Evolutionary conservation across 2,888 invertebrate species (phyloP), one percentile per base, ranked within the genome.

Genomic region (Aplocera efformata): DNA sequence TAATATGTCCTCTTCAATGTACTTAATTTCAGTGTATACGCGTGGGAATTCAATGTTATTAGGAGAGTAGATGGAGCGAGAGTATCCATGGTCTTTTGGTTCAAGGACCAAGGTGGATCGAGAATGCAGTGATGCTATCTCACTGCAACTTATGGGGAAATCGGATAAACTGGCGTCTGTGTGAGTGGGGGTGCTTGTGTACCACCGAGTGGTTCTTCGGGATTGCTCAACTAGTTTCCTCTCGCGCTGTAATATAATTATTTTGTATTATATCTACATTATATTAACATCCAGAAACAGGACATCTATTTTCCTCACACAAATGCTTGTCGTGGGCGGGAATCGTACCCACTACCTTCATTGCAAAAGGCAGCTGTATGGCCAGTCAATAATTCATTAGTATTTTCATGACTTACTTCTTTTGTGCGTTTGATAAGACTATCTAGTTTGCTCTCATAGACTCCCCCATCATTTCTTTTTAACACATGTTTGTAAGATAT

Each of bases 351-450:
- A 20, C 4, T 20, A 5, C 6, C 4, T 20, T 20, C 6, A 20
- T 20, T 10, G n/a, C n/a, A n/a, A n/a, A n/a, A n/a, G n/a, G n/a
- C n/a, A n/a, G n/a, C n/a, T n/a, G n/a, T n/a, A n/a, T n/a, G n/a
- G n/a, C n/a, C n/a, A 17, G 2, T 17, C 5, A 17, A 3, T 2
- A 17, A 17, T 17, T 5, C 5, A 17, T 3, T 17, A 17, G 5
- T 3, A 17, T 17, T 17, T 17, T 5, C 13, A 17, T 17, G 3
- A 48, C 47, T 53, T 56, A 71, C 74, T 43, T 65, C 60, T 57
- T 60, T 69, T 1, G 71, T 60, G 27, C 60, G 56, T 38, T 53
- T 62, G 6, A 75, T 70, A 1, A 72, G 53, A 6, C 45, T 61
- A 17, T 75, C 73, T 31, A 73, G 43, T 37, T 70, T 61, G 20